Evolutionary conservation across 2,113 vertebrate genomes (phyloP).

Genomic region (Laticauda colubrina): DNA sequence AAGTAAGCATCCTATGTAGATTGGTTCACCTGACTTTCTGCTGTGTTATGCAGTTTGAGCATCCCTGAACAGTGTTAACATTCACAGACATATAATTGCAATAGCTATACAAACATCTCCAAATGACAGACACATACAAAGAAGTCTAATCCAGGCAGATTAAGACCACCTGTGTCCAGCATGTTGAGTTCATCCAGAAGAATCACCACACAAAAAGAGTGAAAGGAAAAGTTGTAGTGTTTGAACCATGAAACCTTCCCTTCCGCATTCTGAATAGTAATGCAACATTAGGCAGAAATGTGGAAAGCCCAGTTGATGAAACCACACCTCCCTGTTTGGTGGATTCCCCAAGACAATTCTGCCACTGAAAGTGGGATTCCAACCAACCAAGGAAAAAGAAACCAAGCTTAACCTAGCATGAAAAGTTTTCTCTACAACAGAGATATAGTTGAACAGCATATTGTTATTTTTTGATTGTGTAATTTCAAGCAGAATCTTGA

Average conservation of each 20-base stretch:
- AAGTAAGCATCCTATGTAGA: neutral
- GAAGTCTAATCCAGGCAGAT: neutral
- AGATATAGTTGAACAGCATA: neutral
- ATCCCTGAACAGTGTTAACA: neutral
- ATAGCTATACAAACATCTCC: neutral
- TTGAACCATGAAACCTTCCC: neutral
- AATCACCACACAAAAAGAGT: neutral
- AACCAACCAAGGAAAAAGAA: neutral
- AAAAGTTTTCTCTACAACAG: neutral
- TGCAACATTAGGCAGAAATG: neutral
- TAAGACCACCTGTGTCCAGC: accelerated
- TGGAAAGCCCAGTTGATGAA: neutral
- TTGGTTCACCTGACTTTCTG: neutral
- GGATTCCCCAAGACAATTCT: neutral
- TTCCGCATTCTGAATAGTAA: neutral
- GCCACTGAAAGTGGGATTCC: neutral
- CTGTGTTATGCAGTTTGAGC: neutral
- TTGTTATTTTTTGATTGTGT: neutral
- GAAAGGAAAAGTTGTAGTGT: neutral
- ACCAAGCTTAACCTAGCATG: neutral
- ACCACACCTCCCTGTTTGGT: neutral
- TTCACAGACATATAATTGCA: neutral
- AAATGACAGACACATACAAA: neutral
- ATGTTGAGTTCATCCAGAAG: neutral
- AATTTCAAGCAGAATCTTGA: neutral